These are phyloP conservation scores for Rhincodon typus DNA, from an alignment of 2,797 vertebrate species.

Conservation along the genomic window DNA sequence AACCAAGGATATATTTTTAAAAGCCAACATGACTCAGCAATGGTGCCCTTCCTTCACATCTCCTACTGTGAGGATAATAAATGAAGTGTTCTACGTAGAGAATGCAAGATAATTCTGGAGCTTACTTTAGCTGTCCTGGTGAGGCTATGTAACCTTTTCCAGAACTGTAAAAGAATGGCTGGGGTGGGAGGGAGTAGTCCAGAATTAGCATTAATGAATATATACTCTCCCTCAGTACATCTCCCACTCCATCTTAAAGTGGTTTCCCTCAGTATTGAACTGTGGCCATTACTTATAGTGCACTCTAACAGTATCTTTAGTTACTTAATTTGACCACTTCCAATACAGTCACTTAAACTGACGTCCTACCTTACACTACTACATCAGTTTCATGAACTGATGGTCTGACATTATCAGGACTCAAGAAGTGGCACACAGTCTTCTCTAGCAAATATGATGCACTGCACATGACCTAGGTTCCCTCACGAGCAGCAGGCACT, in stretches of 20 bases:
- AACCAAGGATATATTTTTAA: neutral
- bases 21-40: neutral
- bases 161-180: neutral
- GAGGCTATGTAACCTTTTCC: neutral
- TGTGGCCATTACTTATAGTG: too few species aligned
- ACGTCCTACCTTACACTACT: neutral
- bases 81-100: neutral
- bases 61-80: neutral
- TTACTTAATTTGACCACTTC: neutral
- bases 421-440: neutral
- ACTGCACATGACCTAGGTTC: neutral
- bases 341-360: neutral
- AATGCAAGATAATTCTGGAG: neutral
- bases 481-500: neutral
- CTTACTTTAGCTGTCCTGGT: neutral
- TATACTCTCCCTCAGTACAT: neutral
- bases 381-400: neutral
- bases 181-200: neutral
- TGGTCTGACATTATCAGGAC: neutral
- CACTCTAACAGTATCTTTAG: neutral
- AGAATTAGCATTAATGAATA: neutral
- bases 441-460: neutral
- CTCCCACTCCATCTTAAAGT: neutral
- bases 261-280: neutral
- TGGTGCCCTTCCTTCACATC: too few species aligned